phyloP scores from a whole-genome alignment of 2,888 invertebrate genomes.

The Helicoverpa assulta region DNA sequence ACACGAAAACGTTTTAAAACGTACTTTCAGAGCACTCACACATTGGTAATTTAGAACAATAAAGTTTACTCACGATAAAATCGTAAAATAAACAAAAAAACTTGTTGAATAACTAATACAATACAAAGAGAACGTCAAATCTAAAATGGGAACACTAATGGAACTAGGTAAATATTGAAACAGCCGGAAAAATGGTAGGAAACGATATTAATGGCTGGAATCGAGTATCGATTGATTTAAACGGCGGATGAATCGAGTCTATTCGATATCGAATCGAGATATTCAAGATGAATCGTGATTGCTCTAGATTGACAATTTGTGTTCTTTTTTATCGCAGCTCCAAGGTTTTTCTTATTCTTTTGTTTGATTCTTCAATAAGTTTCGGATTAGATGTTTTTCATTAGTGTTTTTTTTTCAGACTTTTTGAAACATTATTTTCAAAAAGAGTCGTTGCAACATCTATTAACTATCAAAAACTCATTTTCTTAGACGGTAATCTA shows the following conservation, averaged over 20 bases:
- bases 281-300: conserved; percentile 63
- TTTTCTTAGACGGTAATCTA: too few species aligned
- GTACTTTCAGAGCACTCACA: background rate
- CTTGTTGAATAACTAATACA: conserved; percentile 15
- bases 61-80: conserved; percentile 4
- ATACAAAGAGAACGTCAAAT: conserved; percentile 32
- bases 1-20: too few species aligned
- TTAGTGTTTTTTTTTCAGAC: background rate
- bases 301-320: conserved; percentile 68
- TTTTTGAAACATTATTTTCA: background rate
- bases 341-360: conserved; percentile 43
- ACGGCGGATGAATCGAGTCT: conserved; percentile 63
- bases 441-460: background rate
- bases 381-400: conserved; percentile 31
- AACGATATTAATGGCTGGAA: conserved; percentile 67
- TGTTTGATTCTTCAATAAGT: conserved; percentile 36
- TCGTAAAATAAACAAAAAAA: conserved; percentile 13
- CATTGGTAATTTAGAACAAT: background rate
- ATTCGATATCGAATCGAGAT: conserved; percentile 62
- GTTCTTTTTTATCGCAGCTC: conserved; percentile 60
- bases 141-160: conserved; percentile 57
- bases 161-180: conserved; percentile 66
- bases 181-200: conserved; percentile 66
- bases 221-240: conserved; percentile 71
- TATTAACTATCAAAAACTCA: too few species aligned